Evolutionary conservation across 1,140 invertebrate species (phyloP), one percentile per base, ranked within the genome.

Genomic region (Lepidurus couesii): DNA sequence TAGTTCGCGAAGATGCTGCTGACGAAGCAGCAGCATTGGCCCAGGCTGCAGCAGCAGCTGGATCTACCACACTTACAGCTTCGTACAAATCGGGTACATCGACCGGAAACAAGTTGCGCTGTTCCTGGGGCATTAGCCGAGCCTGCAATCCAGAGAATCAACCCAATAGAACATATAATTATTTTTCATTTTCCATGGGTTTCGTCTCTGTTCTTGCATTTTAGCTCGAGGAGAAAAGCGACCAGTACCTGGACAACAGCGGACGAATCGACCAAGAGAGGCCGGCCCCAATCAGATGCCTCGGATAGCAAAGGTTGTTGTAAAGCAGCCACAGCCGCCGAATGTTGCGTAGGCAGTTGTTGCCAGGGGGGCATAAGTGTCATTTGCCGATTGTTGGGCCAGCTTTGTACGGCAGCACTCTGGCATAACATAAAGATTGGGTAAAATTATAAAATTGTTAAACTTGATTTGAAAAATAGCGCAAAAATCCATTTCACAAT

Each of bases 351-450:
- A 73, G 89, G 90, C 77, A 91, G 86, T 82, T 94, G 93, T 81
- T 93, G 92, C 93, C 93, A 95, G n/a, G 93, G 93, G 73, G 95
- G 93, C 79, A 95, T 89, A 4, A 95, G 90, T 83, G 95, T 91
- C 80, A 89, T 87, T 83, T 93, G 92, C 74, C 90, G 86, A 80
- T 91, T 90, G 75, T 90, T 90, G 7, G 92, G 90, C 92, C 93
- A 95, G 24, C 84, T 34, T 11, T 45, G 74, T 16, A 45, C 65
- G 11, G 79, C 43, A 53, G 76, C 42, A 13, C 42, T 44, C 34
- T 47, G 43, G 16, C 21, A 16, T 77, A 13, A 77, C 44, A 77
- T 3, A 44, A 7, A 77, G 3, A 16, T 75, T 44, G n/a, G 42
- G 7, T 75, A 7, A 44, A 75, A 75, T 26, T 9, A 13, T 6